Base-by-base conservation (phyloP, 2,113 vertebrate species). In the Pheucticus melanocephalus region DNA sequence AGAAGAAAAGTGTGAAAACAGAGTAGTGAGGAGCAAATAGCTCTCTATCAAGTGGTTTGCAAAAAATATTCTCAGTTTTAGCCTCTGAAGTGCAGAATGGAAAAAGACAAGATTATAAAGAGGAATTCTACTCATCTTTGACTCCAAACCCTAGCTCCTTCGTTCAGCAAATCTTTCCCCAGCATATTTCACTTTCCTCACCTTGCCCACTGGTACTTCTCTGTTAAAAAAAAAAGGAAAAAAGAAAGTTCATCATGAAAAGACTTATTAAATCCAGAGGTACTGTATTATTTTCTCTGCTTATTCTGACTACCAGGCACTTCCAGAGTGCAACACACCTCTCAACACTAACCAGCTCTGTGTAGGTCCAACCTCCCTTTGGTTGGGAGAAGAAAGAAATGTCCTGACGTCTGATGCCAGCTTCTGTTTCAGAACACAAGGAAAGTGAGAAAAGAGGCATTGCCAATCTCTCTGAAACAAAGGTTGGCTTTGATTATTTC, bases 181-280 rank as follows among this genome's bases (percentile, higher is more conserved):
- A n/a, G 20, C 2, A 60, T 39, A 31, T 68, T 28, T 42, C 11
- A 16, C 57, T 88, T 65, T 19, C 39, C 16, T 3, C 42, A 56
- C 6, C 3, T 5, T 53, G 25, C 13, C 12, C 3, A 45, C 8
- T 5, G 9, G 7, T n/a, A 25, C 25, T 54, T n/a, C 11, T 54
- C 28, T 21, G 39, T 18, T 19, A 15, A 23, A 51, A 63, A 40
- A 23, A 35, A 11, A 30, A 48, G 4, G 4, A 24, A 11, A 22
- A 78, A 37, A 2, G 0, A 4, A 45, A 11, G 1, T 20, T 64
- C 11, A 19, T 35, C 0, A 19, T 35, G 30, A 76, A 90, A 33
- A 30, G 1, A 2, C 4, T 60, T 89, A n/a, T 27, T 35, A 51
- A 56, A 35, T 50, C 31, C 20, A 47, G 30, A 44, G 7, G 7